Conservation (phyloP, 2,797 vertebrate genomes). For the Cossypha niveicapilla region DNA sequence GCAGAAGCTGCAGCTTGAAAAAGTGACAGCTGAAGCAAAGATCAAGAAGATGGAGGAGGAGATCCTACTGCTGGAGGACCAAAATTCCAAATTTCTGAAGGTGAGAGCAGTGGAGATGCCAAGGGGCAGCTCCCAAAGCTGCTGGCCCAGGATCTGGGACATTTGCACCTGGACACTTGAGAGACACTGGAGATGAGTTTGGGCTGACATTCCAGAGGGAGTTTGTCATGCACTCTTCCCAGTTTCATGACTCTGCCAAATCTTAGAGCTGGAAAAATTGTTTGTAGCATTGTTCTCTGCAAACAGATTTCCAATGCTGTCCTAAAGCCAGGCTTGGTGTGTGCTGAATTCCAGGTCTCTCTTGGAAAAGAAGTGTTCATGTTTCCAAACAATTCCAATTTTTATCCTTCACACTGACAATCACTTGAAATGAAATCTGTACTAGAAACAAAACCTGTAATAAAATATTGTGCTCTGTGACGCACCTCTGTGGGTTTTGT, state of each 20-base stretch:
- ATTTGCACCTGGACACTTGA: neutral
- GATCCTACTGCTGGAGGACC: slow-evolving; percentile 91
- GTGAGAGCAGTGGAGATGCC: slow-evolving; percentile 65
- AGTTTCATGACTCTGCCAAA: neutral
- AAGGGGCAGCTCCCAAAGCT: neutral
- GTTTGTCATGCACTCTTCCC: neutral
- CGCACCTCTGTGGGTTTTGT: neutral
- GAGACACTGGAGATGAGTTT: neutral
- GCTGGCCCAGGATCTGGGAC: neutral
- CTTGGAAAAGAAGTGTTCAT: neutral
- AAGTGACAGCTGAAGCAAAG: slow-evolving; percentile 95
- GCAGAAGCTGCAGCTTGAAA: slow-evolving; percentile 96
- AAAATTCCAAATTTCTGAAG: slow-evolving; percentile 96
- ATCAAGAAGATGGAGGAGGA: slow-evolving; percentile 99
- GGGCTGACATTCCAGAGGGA: neutral
- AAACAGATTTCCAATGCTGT: neutral
- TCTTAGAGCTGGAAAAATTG: neutral
- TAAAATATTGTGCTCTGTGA: neutral
- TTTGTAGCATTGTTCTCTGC: neutral
- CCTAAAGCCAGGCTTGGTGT: neutral
- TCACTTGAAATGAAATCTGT: neutral
- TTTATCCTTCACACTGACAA: neutral
- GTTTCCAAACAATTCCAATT: neutral
- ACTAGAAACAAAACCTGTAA: neutral
- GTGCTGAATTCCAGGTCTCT: neutral